Evolutionary conservation across 1,140 invertebrate genomes (phyloP).

Genomic region (Drosophila ogumai): DNA sequence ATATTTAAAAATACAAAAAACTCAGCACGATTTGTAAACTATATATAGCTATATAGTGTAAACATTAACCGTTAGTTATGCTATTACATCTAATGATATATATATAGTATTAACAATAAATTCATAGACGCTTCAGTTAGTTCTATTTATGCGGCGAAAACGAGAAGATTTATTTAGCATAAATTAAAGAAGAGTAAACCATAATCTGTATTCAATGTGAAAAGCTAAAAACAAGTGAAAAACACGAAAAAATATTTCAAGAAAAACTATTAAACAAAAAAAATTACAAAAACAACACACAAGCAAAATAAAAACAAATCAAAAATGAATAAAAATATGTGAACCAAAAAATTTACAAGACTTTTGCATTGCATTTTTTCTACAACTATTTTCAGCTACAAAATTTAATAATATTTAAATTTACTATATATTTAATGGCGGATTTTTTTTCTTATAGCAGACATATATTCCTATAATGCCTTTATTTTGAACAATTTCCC

Average conservation of each 20-base stretch:
- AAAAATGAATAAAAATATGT: conserved; percentile 73
- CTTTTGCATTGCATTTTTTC: conserved; percentile 6
- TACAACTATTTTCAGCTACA: background rate
- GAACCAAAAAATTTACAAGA: conserved; percentile 48
- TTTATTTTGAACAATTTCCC: conserved; percentile 8
- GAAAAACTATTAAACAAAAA: conserved; percentile 43
- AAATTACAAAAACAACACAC: conserved; percentile 27
- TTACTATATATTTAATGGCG: background rate
- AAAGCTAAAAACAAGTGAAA: conserved; percentile 36
- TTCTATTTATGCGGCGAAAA: conserved; percentile 69
- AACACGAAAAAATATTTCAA: conserved; percentile 53
- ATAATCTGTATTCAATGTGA: conserved; percentile 71
- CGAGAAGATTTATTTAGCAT: conserved; percentile 47
- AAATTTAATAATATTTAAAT: background rate
- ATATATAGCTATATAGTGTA: conserved; percentile 53
- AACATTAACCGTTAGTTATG: conserved; percentile 66
- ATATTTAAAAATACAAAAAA: conserved; percentile 22
- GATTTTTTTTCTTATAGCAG: background rate
- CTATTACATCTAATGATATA: conserved; percentile 65
- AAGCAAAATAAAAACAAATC: conserved; percentile 49
- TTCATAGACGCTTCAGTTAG: conserved; percentile 82
- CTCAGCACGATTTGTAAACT: conserved; percentile 62
- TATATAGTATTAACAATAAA: conserved; percentile 77
- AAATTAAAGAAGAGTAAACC: conserved; percentile 51
- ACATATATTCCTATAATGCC: background rate